These are phyloP conservation scores for Eupithecia subumbrata DNA, from an alignment of 2,888 invertebrate species.

Conservation along the genomic window DNA sequence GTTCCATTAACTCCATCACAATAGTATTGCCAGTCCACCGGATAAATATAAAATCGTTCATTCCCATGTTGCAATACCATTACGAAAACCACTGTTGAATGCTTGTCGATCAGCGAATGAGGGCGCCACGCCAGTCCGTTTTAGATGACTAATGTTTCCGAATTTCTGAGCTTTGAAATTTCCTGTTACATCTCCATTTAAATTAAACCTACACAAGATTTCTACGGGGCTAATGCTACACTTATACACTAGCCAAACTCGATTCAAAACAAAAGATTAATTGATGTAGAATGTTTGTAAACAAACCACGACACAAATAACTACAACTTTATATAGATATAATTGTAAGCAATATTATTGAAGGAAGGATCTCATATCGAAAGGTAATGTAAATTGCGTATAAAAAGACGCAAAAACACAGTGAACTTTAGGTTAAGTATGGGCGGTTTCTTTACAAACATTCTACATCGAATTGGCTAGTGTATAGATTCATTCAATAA, in stretches of 20 bases:
- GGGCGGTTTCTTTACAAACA: too few species aligned
- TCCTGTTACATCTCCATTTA: not conserved
- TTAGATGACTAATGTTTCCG: constrained; percentile 7
- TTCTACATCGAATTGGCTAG: too few species aligned
- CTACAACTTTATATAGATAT: too few species aligned
- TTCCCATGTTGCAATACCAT: constrained; percentile 31
- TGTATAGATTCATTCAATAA: not conserved
- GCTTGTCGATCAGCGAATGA: constrained; percentile 18
- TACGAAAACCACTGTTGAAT: constrained; percentile 30
- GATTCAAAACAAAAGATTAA: too few species aligned
- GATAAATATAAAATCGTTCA: constrained; percentile 38
- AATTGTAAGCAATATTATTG: too few species aligned
- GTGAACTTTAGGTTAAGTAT: too few species aligned
- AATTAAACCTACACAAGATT: not conserved
- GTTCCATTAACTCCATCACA: constrained; percentile 35
- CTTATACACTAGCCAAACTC: too few species aligned
- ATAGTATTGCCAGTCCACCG: constrained; percentile 42
- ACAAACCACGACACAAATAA: too few species aligned
- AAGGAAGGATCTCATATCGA: too few species aligned
- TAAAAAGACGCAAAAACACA: too few species aligned
- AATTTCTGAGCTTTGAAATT: not conserved
- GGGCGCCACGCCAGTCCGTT: not conserved
- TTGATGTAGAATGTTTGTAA: too few species aligned
- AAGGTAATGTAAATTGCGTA: too few species aligned
- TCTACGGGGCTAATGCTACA: not conserved